Base-by-base conservation (phyloP, 2,888 invertebrate genomes). In the Dasysyrphus albostriatus region DNA sequence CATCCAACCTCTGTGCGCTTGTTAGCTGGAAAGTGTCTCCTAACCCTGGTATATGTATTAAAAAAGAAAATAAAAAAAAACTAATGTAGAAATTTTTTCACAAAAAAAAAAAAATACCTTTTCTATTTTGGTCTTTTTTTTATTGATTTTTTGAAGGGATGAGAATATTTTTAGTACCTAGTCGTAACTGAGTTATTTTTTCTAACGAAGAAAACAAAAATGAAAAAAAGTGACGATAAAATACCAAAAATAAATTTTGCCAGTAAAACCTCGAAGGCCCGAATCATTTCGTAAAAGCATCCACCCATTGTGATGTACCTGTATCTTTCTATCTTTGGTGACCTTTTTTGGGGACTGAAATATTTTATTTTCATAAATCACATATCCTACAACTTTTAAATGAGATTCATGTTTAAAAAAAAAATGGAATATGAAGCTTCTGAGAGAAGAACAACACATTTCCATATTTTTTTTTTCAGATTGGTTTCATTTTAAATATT, bases 71-170 rank as follows among this genome's bases (percentile, higher is more conserved):
- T 39, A 37, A 73, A 47, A 47, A 73, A 65, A 65, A 47, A 37
- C 24, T 63, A 56, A 70, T 54, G 54, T 61, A 29, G 29, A 54
- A 16, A 61, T 54, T 61, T 78, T 65, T 44, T 49, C 49, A 51
- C 69, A 37, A 67, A 73, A 75, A 58, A 65, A 49, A 49, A 39
- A 51, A n/a, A n/a, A n/a, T 54, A 63, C 63, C 44, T 79, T 63
- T 72, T 79, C 65, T 73, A 73, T 73, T 79, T 79, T 79, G 73
- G 72, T 49, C 24, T 67, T 51, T 37, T n/a, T 54, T 63, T 4
- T 69, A 69, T 69, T 51, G 69, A 69, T 69, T 69, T 67, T 69
- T 69, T 69, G 12, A 16, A 34, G 54, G 69, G 39, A 54, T 49
- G 69, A 42, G n/a, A 54, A 69, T 54, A 69, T 69, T 69, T 69